Conservation (phyloP, 2,888 invertebrate species). For the Parelbella ahira region DNA sequence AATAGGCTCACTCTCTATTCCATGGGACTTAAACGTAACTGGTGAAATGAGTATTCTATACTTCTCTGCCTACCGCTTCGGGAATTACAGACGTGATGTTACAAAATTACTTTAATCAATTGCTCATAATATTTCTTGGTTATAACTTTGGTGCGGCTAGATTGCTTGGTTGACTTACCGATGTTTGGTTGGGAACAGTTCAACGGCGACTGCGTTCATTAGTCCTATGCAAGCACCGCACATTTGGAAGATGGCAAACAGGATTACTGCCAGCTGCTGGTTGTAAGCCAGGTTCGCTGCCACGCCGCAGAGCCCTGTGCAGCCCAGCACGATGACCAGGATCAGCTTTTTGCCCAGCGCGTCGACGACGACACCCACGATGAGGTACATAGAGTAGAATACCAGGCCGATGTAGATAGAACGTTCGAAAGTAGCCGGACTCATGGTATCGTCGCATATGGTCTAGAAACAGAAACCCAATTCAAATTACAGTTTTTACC, state of each 20-base stretch:
- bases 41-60: no score
- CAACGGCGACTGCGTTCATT: slow-evolving; percentile 80
- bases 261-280: slow-evolving; percentile 80
- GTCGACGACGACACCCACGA: slow-evolving; percentile 82
- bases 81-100: no score
- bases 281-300: slow-evolving; percentile 81
- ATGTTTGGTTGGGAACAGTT: slow-evolving; percentile 80
- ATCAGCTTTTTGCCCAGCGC: slow-evolving; percentile 77
- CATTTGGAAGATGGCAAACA: slow-evolving; percentile 78
- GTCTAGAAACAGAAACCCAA: slow-evolving; percentile 33
- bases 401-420: slow-evolving; percentile 84
- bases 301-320: slow-evolving; percentile 80
- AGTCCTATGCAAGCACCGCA: slow-evolving; percentile 80
- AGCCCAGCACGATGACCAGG: slow-evolving; percentile 65
- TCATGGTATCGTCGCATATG: slow-evolving; percentile 77
- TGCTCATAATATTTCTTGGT: no score
- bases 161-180: no score
- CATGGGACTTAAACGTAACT: no score
- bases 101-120: no score
- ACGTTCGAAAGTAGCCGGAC: slow-evolving; percentile 82
- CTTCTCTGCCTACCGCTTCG: no score
- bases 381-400: slow-evolving; percentile 83
- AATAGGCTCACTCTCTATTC: no score
- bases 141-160: no score
- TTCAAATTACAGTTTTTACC: no score